phyloP scores from a whole-genome alignment of 2,113 vertebrate genomes.

The Entomyzon cyanotis region DNA sequence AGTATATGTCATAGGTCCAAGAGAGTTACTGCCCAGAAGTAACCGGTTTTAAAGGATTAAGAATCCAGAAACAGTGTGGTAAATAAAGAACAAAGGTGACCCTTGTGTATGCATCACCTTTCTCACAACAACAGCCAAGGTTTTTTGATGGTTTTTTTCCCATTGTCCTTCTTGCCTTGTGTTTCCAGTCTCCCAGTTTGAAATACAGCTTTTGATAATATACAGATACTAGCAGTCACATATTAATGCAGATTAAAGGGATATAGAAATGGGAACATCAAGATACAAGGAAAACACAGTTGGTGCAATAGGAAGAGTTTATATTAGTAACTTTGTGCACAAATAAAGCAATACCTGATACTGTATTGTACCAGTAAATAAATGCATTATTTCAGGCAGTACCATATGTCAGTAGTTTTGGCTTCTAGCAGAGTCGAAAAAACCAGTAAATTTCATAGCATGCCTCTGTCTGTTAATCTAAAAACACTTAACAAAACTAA shows the following conservation, averaged over 20 bases:
- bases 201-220: background rate
- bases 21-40: background rate
- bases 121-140: background rate
- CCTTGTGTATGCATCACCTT: background rate
- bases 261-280: background rate
- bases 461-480: background rate
- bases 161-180: background rate
- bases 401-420: background rate
- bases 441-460: background rate
- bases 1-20: background rate
- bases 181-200: background rate
- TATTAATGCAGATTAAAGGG: background rate
- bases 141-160: background rate
- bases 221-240: background rate
- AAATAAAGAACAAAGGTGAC: background rate
- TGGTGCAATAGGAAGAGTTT: background rate
- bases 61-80: background rate
- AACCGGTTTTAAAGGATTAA: background rate
- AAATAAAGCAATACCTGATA: background rate
- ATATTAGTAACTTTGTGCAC: background rate
- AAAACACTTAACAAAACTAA: background rate
- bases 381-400: background rate
- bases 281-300: background rate
- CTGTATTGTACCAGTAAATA: background rate
- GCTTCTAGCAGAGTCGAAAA: background rate